phyloP scores from a whole-genome alignment of 2,797 vertebrate genomes.

The Telmatherina bonti region DNA sequence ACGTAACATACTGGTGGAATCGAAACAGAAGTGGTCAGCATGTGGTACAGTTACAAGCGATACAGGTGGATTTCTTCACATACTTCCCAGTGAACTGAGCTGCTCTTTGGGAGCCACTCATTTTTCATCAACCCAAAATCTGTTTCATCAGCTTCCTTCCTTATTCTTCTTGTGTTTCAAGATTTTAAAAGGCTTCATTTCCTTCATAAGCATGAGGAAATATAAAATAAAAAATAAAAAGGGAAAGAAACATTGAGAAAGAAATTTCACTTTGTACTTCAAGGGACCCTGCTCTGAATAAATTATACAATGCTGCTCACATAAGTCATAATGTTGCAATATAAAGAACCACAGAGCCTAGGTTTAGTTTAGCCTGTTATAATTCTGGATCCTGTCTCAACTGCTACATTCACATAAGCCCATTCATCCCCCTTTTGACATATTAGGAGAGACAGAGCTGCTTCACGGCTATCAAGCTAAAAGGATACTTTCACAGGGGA shows the following conservation, averaged over 20 bases:
- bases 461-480: conserved; percentile 70
- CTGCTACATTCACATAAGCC: conserved; percentile 23
- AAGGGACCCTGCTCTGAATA: background rate
- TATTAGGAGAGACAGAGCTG: conserved; percentile 70
- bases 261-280: background rate
- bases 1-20: too few species aligned
- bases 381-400: conserved; percentile 25
- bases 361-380: conserved; percentile 28
- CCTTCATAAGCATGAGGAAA: too few species aligned
- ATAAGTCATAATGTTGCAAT: conserved; percentile 12
- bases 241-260: background rate
- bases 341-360: conserved; percentile 8
- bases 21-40: too few species aligned
- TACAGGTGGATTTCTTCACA: too few species aligned
- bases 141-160: too few species aligned
- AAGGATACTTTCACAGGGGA: conserved; percentile 72
- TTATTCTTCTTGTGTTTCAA: too few species aligned
- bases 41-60: too few species aligned
- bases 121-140: too few species aligned
- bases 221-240: too few species aligned
- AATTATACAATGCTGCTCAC: conserved; percentile 5
- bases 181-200: too few species aligned
- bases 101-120: too few species aligned
- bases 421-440: conserved; percentile 47
- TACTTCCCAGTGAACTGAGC: too few species aligned